These are phyloP conservation scores for Phoenicopterus ruber DNA, from an alignment of 2,113 vertebrate genomes.

Conservation along the genomic window DNA sequence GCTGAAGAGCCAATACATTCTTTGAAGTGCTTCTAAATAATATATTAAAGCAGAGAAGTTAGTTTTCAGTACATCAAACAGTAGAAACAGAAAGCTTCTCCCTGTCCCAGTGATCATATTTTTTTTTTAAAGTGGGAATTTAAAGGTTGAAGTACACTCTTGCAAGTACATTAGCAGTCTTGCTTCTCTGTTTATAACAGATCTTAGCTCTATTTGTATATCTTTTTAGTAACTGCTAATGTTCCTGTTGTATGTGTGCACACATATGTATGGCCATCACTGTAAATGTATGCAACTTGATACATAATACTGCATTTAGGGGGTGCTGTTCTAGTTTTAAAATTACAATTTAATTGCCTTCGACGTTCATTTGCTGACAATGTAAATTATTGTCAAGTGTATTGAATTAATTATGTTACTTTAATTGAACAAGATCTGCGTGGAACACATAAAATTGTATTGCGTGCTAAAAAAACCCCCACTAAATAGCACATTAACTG, in stretches of 20 bases:
- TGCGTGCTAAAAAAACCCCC: accelerated
- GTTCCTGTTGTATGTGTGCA: background rate
- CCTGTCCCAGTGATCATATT: no score
- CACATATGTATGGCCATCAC: accelerated
- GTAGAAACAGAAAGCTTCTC: background rate
- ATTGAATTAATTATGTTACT: background rate
- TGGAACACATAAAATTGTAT: background rate
- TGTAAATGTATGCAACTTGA: background rate
- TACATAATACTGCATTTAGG: background rate
- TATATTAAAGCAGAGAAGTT: background rate
- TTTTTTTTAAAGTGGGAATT: background rate
- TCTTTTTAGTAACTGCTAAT: background rate
- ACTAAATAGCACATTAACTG: background rate
- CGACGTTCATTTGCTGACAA: background rate
- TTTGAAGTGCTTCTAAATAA: background rate
- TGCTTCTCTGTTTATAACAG: background rate
- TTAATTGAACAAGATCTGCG: background rate
- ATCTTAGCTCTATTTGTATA: background rate
- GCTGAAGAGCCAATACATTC: background rate
- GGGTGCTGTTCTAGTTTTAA: background rate
- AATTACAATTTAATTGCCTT: background rate
- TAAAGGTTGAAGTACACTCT: background rate
- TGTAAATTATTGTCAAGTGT: accelerated
- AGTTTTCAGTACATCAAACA: background rate
- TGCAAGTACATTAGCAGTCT: background rate